Base-by-base conservation (phyloP, 1,140 invertebrate species). In the Conus ventricosus region DNA sequence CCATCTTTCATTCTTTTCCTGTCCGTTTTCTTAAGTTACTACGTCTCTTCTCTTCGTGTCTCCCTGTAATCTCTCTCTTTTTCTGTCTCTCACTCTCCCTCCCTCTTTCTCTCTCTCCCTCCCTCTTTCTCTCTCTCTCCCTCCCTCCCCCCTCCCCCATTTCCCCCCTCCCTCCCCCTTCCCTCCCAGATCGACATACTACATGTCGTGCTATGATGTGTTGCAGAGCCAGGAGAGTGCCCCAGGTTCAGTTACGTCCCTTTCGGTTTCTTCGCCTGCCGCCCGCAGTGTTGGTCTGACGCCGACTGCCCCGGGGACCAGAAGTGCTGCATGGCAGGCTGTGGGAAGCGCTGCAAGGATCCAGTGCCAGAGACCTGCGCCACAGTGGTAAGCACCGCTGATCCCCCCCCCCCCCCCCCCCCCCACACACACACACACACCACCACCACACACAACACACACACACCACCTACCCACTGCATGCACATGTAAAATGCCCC, bases 31-130 rank as follows among this genome's bases (percentile, higher is more conserved):
- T 57, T 25, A 85, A 2, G 13, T 60, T n/a, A 23, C n/a, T 13
- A n/a, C 5, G 17, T 85, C 60, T 54, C 55, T 13, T 57, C 54
- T 67, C 60, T n/a, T n/a, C 57, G 55, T 63, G 10, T 39, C 27
- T 85, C 84, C 20, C 27, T 57, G n/a, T 63, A 25, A 4, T 51
- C 53, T 6, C 20, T 67, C 54, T 63, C 84, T 27, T 27, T 85
- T n/a, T 85, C 84, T 67, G 2, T 85, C 84, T 85, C 17, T 85
- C 27, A n/a, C 23, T 63, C 84, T 55, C 27, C 60, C 84, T 80
- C 78, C 5, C 51, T 53, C 51, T 80, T 4, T 53, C 78, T 80
- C 60, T 63, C 60, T 63, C 60, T 63, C 60, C 4, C 60, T 4
- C 60, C 4, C 60, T 4, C 60, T 63, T 4, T 4, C 60, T 63